Evolutionary conservation across 2,888 invertebrate species (phyloP).

Genomic region (Nesidiocoris tenuis): DNA sequence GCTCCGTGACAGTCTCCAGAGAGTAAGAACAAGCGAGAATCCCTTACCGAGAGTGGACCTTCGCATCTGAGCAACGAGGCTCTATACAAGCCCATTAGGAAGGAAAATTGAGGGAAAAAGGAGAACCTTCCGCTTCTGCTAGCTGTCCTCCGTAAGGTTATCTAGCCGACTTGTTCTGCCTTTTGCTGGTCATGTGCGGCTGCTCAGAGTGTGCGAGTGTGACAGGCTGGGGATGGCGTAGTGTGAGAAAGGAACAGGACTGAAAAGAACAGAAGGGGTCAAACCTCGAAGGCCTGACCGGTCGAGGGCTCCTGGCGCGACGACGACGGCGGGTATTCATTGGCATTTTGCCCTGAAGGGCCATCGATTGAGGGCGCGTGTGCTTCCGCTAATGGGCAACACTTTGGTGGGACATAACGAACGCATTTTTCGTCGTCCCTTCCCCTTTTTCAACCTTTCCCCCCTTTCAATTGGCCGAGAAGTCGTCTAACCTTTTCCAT

Average conservation of each 20-base stretch:
- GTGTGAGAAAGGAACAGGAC: not conserved
- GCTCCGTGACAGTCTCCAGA: not conserved
- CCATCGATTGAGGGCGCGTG: constrained; percentile 16
- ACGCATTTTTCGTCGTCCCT: not conserved
- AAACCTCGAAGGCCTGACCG: not conserved
- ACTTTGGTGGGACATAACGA: not conserved
- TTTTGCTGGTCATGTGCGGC: not conserved
- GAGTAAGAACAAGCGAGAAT: not conserved
- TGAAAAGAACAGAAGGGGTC: not conserved
- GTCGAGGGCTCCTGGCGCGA: not conserved
- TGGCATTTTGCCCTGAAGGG: constrained; percentile 24
- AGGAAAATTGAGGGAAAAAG: not conserved
- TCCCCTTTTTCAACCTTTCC: not conserved
- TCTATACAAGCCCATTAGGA: not conserved
- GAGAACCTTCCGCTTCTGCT: not conserved
- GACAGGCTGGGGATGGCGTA: no score
- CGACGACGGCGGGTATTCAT: constrained; percentile 13
- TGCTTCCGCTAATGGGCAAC: not conserved
- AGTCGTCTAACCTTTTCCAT: not conserved
- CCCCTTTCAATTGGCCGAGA: not conserved
- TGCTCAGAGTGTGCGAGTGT: not conserved
- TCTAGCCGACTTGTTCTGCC: not conserved
- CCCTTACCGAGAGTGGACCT: not conserved
- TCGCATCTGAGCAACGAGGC: not conserved
- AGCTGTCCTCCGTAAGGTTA: not conserved